Evolutionary conservation across 2,888 invertebrate genomes (phyloP).

Genomic region (Eupithecia subfuscata): DNA sequence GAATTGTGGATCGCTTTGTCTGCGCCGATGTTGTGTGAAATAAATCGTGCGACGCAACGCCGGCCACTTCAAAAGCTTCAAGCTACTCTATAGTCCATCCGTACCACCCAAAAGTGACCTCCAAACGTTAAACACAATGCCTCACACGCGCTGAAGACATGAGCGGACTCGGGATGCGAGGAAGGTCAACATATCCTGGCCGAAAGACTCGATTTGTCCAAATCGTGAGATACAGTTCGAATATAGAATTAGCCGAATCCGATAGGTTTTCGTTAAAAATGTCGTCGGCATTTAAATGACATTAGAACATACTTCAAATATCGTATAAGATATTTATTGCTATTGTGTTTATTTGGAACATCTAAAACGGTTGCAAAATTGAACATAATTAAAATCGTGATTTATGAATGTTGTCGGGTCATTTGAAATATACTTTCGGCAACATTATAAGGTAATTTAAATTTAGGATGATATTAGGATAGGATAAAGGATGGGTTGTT

Average conservation of each 20-base stretch:
- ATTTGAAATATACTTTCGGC: conserved; percentile 43
- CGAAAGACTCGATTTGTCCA: conserved; percentile 57
- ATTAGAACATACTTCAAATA: conserved; percentile 70
- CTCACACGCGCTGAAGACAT: conserved; percentile 42
- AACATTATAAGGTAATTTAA: conserved; percentile 41
- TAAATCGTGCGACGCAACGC: conserved; percentile 67
- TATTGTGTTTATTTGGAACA: conserved; percentile 63
- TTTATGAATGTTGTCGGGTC: conserved; percentile 56
- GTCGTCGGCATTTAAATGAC: conserved; percentile 75
- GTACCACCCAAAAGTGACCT: conserved; percentile 49
- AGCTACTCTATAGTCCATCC: conserved; percentile 45
- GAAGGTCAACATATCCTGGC: conserved; percentile 55
- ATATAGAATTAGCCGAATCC: conserved; percentile 69
- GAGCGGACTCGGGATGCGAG: conserved; percentile 48
- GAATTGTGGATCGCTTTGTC: conserved; percentile 71
- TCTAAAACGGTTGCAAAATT: conserved; percentile 57
- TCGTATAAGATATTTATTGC: conserved; percentile 74
- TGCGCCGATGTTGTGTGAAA: conserved; percentile 73
- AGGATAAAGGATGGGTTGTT: conserved; percentile 37
- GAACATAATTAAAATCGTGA: conserved; percentile 62
- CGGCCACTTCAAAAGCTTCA: conserved; percentile 71
- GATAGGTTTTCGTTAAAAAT: conserved; percentile 64
- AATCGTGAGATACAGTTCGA: conserved; percentile 62
- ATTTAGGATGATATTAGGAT: conserved; percentile 34
- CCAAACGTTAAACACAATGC: conserved; percentile 42